Base-by-base conservation (phyloP, 2,888 invertebrate genomes). In the Amphipyra tragopoginis region DNA sequence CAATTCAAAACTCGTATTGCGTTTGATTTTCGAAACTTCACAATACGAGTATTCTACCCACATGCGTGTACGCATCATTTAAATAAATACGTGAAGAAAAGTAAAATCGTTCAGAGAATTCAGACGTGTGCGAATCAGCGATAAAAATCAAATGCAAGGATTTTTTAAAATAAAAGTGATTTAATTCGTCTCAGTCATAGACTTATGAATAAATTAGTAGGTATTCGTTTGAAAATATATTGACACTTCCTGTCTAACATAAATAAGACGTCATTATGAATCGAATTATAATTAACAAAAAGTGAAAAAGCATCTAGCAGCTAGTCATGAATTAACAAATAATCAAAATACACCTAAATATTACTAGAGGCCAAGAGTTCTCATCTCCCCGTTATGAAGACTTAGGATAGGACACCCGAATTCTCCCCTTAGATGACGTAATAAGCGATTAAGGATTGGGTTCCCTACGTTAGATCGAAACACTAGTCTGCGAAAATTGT, bases 31-130 rank as follows among this genome's bases (percentile, higher is more conserved):
- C 89, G 87, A 89, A 90, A 90, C 80, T 66, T 50, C 38, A 68
- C 62, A 39, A 78, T 58, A 69, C 10, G 7, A 21, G 26, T 66
- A 83, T 77, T 67, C 79, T 65, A 54, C 62, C 47, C 72, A 72
- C 77, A 81, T 75, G 70, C 72, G 63, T 77, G 80, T 81, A 70
- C 72, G 75, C 68, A 79, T 83, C 80, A 85, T 86, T 87, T 86
- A 79, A 88, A 86, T 87, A 86, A 84, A 83, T 85, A 89, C 86
- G 82, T 85, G 85, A 75, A 80, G 65, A 82, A 88, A 88, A 88
- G 89, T 86, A 83, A 89, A 87, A 86, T 82, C 81, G 71, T 66
- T 70, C 47, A 66, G 36, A 45, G 47, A 54, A 39, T 64, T 44
- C 48, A 42, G 47, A 57, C 40, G 55, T 44, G 55, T 43, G 21